A percentile compares a stretch with the other conserved stretches of the same genome.
Conservation (phyloP, 1,140 invertebrate genomes). For the Wiebesia pumilae region DNA sequence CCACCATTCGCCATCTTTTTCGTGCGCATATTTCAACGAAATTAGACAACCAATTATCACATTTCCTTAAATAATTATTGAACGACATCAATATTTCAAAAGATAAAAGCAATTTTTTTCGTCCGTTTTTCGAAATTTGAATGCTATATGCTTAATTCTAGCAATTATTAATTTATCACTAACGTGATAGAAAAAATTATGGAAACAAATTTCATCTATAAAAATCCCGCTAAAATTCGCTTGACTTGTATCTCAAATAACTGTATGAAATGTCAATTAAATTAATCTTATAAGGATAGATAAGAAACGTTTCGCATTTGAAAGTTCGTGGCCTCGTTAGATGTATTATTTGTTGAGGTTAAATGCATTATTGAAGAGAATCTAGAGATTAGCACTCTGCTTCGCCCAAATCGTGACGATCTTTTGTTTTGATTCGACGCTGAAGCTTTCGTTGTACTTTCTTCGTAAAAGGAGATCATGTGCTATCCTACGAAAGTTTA, state of each 20-base stretch:
- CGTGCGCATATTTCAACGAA: neutral
- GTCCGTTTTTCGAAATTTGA: neutral
- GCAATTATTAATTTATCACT: too few relatives aligned
- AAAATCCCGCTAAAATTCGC: neutral
- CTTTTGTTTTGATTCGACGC: conserved; percentile 39
- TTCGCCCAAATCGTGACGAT: conserved; percentile 21
- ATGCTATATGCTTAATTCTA: neutral
- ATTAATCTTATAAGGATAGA: neutral
- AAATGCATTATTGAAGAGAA: conserved; percentile 20
- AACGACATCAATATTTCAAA: neutral
- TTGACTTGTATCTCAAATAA: neutral
- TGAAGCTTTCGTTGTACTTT: neutral
- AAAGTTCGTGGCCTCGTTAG: neutral
- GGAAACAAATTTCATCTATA: neutral
- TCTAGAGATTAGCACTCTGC: conserved; percentile 7
- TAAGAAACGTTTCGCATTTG: neutral
- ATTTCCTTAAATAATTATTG: neutral
- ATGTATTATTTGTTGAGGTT: conserved; percentile 22
- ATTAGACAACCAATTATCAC: neutral
- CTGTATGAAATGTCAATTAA: conserved; percentile 3
- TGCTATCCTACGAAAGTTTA: conserved; percentile 48
- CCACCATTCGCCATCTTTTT: neutral
- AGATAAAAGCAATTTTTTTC: neutral
- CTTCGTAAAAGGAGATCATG: conserved; percentile 21
- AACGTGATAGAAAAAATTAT: neutral